phyloP scores from a whole-genome alignment of 2,888 invertebrate genomes.

The Polietes domitor region DNA sequence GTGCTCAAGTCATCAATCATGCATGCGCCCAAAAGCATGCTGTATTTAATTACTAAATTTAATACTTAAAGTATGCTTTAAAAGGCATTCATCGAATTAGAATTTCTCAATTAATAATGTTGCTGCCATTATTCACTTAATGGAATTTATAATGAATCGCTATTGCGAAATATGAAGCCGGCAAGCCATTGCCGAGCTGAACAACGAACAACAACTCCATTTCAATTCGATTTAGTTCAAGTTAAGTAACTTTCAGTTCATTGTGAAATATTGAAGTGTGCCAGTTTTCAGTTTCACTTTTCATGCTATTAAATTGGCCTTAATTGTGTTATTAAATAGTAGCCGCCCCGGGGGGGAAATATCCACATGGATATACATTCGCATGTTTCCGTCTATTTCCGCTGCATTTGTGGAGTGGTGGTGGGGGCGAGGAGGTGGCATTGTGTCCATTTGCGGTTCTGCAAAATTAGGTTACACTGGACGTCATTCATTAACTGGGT shows the following conservation, averaged over 20 bases:
- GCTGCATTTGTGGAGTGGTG: neutral
- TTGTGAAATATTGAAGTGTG: neutral
- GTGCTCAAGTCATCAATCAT: neutral
- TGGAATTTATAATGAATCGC: too few species aligned
- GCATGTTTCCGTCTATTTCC: neutral
- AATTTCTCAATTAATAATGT: too few species aligned
- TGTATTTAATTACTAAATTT: too few species aligned
- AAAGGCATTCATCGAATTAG: neutral
- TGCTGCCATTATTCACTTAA: too few species aligned
- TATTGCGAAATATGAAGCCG: too few species aligned
- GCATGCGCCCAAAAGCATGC: neutral
- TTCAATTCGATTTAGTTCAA: neutral
- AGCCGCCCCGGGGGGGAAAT: neutral
- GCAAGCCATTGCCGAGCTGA: too few species aligned
- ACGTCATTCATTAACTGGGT: conserved; percentile 16
- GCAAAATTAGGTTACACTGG: conserved; percentile 22
- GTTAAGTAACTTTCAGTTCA: neutral
- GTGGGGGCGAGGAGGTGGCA: too few species aligned
- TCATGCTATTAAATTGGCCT: neutral
- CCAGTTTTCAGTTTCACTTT: conserved; percentile 18
- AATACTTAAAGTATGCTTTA: neutral
- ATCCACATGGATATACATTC: too few species aligned
- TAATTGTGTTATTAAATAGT: conserved; percentile 4
- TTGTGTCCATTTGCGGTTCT: neutral
- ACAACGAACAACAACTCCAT: too few species aligned